Base-by-base conservation (phyloP, 2,888 invertebrate species). In the Andrena chrysosceles region DNA sequence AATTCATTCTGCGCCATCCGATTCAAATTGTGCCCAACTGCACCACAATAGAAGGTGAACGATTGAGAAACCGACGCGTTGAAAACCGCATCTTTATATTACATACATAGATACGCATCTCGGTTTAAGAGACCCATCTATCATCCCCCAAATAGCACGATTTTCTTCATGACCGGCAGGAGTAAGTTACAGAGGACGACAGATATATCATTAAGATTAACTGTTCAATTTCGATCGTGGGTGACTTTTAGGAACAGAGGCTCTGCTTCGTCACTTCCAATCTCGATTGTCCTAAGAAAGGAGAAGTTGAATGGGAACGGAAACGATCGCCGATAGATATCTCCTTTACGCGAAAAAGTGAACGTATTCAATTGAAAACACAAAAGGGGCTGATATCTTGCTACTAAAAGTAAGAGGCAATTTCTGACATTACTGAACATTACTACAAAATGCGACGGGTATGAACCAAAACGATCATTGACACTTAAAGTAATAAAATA, bases 131-230 rank as follows among this genome's bases (percentile, higher is more conserved):
- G 13, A 16, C 63, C 70, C 79, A 89, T 90, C 86, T 82, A 85
- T 88, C 88, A 87, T 85, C 77, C 84, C 74, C 81, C 76, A 85
- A 87, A 88, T 83, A 83, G 84, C 64, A 62, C 69, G 71, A 69
- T 59, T 62, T 52, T 81, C 83, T 67, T 64, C 73, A 54, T 77
- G 70, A 71, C 67, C 60, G 84, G 68, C 79, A 78, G 80, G 81
- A 80, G 80, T 76, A 66, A 63, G 35, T 63, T 73, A 70, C 84
- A 81, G 84, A 86, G 85, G 66, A 88, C 85, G 87, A 90, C 86
- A 88, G 89, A 89, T 89, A 83, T 85, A 85, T 85, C 85, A 85
- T 89, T 89, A 89, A 89, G 91, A 91, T 89, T 87, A 89, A 89
- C 77, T 86, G 89, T 87, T 90, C 89, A 90, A 90, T 90, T 90